These are phyloP conservation scores for Drosophila varians DNA, from an alignment of 1,140 invertebrate species.

Conservation along the genomic window DNA sequence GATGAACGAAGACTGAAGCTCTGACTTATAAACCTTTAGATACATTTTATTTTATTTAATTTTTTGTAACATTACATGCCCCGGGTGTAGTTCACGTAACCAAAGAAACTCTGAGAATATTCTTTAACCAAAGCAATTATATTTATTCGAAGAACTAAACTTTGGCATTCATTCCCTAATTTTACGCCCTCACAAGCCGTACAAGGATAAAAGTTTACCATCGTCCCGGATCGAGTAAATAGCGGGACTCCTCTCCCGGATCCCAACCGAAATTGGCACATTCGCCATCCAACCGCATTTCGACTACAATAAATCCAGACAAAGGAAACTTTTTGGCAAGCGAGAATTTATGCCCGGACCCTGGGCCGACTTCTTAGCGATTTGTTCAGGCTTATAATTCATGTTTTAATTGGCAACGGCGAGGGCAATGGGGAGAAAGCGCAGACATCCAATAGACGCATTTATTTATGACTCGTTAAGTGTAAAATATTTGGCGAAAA, in stretches of 20 bases:
- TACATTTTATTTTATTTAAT: too few species aligned
- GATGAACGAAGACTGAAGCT: too few species aligned
- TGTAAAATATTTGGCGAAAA: conserved; percentile 77
- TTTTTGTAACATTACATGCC: too few species aligned
- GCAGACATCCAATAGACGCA: conserved; percentile 19
- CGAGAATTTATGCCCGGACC: conserved; percentile 70
- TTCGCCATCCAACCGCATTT: conserved; percentile 70
- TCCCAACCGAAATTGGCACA: conserved; percentile 44
- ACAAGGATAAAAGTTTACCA: conserved; percentile 43
- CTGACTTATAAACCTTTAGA: too few species aligned
- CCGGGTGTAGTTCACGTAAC: too few species aligned
- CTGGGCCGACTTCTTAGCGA: conserved; percentile 53
- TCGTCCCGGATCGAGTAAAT: conserved; percentile 25
- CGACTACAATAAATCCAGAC: conserved; percentile 65
- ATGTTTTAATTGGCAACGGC: conserved; percentile 75
- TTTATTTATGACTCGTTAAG: conserved; percentile 75
- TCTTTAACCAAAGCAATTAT: conserved; percentile 10
- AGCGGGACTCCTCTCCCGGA: conserved; percentile 4
- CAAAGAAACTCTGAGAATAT: background rate
- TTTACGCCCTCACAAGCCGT: background rate
- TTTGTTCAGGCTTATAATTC: conserved; percentile 76
- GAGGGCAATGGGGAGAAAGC: conserved; percentile 9
- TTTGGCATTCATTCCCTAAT: conserved; percentile 10
- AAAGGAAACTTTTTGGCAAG: conserved; percentile 72
- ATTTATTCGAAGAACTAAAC: conserved; percentile 23